Evolutionary conservation across 2,888 invertebrate species (phyloP), one percentile per base, ranked within the genome.

Genomic region (Troglohyphantes excavatus): DNA sequence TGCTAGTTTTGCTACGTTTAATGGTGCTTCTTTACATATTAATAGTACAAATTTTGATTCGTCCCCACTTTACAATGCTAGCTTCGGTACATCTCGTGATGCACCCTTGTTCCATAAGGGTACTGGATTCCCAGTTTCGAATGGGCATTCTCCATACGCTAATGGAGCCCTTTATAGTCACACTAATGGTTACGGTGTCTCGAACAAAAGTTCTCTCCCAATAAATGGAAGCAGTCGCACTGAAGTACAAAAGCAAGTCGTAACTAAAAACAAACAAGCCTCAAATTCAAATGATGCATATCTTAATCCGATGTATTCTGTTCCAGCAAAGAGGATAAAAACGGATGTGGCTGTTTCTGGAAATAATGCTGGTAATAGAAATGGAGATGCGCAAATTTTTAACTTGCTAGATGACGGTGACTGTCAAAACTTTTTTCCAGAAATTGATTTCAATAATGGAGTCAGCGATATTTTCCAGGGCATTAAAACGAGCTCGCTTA

Each of bases 311-410:
- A 19, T 1, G 9, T 3, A 53, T 53, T 13, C 17, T 53, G 5
- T n/a, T 53, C 65, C 65, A 65, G 1, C 65, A 23, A 65, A 65
- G 7, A 65, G 65, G 2, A 65, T 26, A 33, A 68, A 33, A 33
- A 68, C 21, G 17, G 33, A 23, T 9, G 17, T 9, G n/a, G n/a
- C n/a, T 9, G 21, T 65, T 1, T 26, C 33, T n/a, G 33, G 33
- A n/a, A 68, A 68, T 61, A n/a, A 7, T 61, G 2, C n/a, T 61
- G n/a, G n/a, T 19, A 17, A 65, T 65, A 9, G 3, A 33, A 3
- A 33, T 17, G 39, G 13, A 13, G 7, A 13, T 39, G 39, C 7
- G 9, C 53, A 2, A 5, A 11, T 53, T 1, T n/a, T 1, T 53
- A 53, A 13, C 53, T 53, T 13, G n/a, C n/a, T 53, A 5, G 17